Conservation (phyloP, 2,888 invertebrate genomes). For the Rhamnusium bicolor region DNA sequence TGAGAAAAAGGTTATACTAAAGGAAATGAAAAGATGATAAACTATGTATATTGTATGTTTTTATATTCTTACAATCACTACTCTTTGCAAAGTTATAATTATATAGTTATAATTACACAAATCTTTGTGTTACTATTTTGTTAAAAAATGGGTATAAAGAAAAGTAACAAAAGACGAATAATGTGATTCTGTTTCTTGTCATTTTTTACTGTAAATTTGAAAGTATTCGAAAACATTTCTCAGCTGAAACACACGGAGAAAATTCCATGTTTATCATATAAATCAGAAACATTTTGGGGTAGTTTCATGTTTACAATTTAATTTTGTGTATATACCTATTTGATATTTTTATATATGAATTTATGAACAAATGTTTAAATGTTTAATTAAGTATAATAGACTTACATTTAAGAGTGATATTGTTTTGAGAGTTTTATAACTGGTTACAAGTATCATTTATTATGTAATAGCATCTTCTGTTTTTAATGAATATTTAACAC, state of each 20-base stretch:
- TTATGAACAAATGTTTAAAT: background rate
- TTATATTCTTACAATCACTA: background rate
- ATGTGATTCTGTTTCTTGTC: background rate
- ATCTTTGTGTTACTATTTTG: background rate
- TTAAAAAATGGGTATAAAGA: background rate
- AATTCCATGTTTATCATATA: background rate
- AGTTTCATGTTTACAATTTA: background rate
- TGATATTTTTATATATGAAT: constrained; percentile 23
- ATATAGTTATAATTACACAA: background rate
- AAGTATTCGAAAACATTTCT: background rate
- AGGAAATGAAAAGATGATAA: background rate
- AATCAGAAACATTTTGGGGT: background rate
- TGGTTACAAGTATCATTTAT: no score
- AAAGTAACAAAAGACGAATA: background rate
- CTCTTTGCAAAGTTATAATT: background rate
- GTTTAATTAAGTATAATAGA: background rate
- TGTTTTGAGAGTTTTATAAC: background rate
- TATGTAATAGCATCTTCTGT: background rate
- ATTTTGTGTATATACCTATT: constrained; percentile 9
- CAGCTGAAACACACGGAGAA: background rate
- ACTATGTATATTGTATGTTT: background rate
- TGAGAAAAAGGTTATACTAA: no score
- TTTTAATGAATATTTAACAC: background rate
- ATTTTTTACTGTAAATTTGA: background rate
- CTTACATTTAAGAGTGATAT: background rate